Base-by-base conservation (phyloP, 2,888 invertebrate genomes). In the Podotricha telesiphe region DNA sequence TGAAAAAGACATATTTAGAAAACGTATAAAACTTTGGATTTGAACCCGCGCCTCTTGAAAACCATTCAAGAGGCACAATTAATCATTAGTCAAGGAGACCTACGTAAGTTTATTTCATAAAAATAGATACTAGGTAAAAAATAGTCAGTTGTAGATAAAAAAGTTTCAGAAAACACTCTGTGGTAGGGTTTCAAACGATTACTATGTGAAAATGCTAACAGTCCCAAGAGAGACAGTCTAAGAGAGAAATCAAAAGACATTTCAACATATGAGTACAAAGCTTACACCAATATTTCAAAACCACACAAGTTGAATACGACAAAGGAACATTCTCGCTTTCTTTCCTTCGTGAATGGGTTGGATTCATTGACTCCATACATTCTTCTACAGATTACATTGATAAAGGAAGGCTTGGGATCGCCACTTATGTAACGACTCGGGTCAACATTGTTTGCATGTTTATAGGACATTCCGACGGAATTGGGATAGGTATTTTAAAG, bases 321-420 rank as follows among this genome's bases (percentile, higher is more conserved):
- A 61, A 61, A 61, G 47, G 61, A n/a, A n/a, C n/a, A 61, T 45
- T 58, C 58, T 42, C 58, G 58, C 22, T 42, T 42, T n/a, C 58
- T 58, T 42, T 42, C 48, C 61, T 34, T 34, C 61, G 17, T 28
- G 61, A 48, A 48, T 48, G 47, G 47, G 34, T 34, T 28, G 61
- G 61, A 48, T 48, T 62, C 61, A 62, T 62, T 48, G 61, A 62
- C 34, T 62, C 34, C 61, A 48, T 34, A 47, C 34, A 62, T 62
- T 62, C 61, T 48, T 58, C 34, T 28, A 62, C 34, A 62, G 61
- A 62, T 62, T 62, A 47, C 61, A 28, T 47, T 62, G 61, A 62
- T 62, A 62, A 62, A 62, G 61, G 48, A 20, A 45, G 22, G n/a
- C n/a, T n/a, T n/a, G 61, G 61, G 61, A 19, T 34, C 61, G 28